Evolutionary conservation across 2,113 vertebrate genomes (phyloP), one percentile per base, ranked within the genome.

Genomic region (Brienomyrus longianalis): DNA sequence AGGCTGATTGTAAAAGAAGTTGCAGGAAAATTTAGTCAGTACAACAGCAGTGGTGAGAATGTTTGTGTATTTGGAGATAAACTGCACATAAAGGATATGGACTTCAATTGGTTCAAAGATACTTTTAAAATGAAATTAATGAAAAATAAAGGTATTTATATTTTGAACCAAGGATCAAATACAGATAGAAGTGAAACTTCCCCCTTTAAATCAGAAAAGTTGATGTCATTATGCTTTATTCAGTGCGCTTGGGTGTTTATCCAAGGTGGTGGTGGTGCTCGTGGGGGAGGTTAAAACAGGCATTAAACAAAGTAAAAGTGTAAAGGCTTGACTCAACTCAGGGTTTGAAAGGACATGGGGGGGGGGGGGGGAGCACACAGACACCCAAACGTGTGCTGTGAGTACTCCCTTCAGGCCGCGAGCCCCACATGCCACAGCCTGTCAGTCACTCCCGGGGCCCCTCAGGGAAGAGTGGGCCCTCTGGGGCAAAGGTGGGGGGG

Each of bases 351-450:
- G 94, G 92, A 91, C n/a, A 27, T 66, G n/a, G 5, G 86, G 88
- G 87, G 70, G 87, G 70, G 80, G 54, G 1, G 19, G 31, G 31
- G 31, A 31, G 88, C 43, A 80, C 89, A 91, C 83, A 91, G 48
- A 93, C 89, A 93, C 94, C 93, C 90, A 93, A 95, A 95, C 93
- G 93, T 92, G 94, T 92, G 91, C 92, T 90, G 91, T 92, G 93
- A 93, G 94, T 92, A 93, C 91, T 93, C 91, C 92, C 95, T 94
- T 83, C 90, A 80, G 93, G 95, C 94, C 91, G 84, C 86, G 45
- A 93, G 92, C 94, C 91, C 90, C 91, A 92, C 93, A 93, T 92
- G 90, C 93, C 92, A 91, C 91, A 45, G 88, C 94, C 94, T 95
- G 95, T 91, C n/a, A 31, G n/a, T 31, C 62, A 31, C n/a, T 9